phyloP scores from a whole-genome alignment of 2,888 invertebrate species.

The Monochamus alternatus region DNA sequence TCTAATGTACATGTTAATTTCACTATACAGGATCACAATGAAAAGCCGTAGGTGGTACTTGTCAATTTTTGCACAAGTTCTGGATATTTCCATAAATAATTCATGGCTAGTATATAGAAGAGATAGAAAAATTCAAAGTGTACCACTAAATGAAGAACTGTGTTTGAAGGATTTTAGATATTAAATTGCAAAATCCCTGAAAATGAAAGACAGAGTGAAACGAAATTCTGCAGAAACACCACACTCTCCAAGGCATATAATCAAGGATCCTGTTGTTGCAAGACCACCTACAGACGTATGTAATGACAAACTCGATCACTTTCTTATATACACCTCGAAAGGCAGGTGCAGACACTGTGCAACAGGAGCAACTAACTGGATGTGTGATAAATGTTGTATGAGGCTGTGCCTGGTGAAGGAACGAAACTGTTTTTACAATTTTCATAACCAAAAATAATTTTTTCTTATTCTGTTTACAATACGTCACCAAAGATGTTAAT shows the following conservation, averaged over 20 bases:
- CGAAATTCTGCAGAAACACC: no score
- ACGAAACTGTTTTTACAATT: conserved; percentile 15
- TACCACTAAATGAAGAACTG: no score
- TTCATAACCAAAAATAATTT: no score
- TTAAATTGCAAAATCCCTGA: no score
- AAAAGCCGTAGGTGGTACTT: conserved; percentile 1
- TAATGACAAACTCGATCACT: neutral
- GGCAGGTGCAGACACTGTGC: conserved; percentile 7
- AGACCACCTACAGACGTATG: conserved; percentile 3
- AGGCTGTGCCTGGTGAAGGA: conserved; percentile 11
- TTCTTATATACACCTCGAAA: neutral
- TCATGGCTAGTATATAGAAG: neutral
- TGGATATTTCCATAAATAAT: neutral
- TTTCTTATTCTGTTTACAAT: no score
- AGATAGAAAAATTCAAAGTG: neutral
- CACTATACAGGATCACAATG: neutral
- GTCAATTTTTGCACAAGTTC: neutral
- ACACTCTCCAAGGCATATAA: neutral
- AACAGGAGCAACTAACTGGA: neutral
- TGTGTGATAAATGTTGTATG: conserved; percentile 4
- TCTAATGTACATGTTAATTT: conserved; percentile 6
- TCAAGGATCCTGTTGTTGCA: neutral
- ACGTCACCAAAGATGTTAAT: no score
- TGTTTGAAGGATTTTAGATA: no score
- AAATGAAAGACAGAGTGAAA: no score